Evolutionary conservation across 37 sponge, comb jelly and placozoan species (phyloP).

Genomic region (Cladorhizidae sp.): DNA sequence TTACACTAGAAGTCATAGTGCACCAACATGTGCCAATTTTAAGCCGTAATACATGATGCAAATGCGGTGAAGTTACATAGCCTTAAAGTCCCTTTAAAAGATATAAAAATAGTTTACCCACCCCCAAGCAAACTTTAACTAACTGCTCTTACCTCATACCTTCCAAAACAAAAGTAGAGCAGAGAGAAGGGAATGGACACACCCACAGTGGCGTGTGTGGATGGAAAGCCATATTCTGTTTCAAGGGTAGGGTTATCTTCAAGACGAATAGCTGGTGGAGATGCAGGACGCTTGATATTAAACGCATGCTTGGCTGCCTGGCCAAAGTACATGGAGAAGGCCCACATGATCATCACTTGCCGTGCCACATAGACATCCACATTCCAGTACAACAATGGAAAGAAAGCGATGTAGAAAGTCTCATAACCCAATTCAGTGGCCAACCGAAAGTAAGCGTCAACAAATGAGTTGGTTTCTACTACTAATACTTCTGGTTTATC

Average conservation of each 20-base stretch:
- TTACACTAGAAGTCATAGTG: too few species aligned
- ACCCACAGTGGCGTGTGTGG: slow-evolving; percentile 90
- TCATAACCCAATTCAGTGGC: slow-evolving; percentile 89
- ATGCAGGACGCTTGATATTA: slow-evolving; percentile 67
- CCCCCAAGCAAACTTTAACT: too few species aligned
- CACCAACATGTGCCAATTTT: too few species aligned
- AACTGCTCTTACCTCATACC: slow-evolving; percentile 83
- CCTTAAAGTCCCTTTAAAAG: too few species aligned
- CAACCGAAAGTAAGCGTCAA: slow-evolving; percentile 84
- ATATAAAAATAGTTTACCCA: too few species aligned
- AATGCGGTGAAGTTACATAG: too few species aligned
- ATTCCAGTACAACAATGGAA: slow-evolving; percentile 77
- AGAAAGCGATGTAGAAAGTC: slow-evolving; percentile 85
- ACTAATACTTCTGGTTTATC: background rate
- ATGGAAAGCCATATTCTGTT: slow-evolving; percentile 92
- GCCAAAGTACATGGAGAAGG: slow-evolving; percentile 87
- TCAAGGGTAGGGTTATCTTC: slow-evolving; percentile 71
- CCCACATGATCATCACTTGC: slow-evolving; percentile 69
- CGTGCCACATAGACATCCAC: slow-evolving; percentile 59
- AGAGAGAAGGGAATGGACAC: slow-evolving; percentile 76
- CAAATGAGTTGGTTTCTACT: slow-evolving; percentile 56
- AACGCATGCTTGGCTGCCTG: slow-evolving; percentile 84
- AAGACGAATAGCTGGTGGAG: slow-evolving; percentile 75
- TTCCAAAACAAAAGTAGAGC: slow-evolving; percentile 17
- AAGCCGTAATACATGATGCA: too few species aligned